Conservation (phyloP, 1,140 invertebrate genomes). For the Bombus superbus region DNA sequence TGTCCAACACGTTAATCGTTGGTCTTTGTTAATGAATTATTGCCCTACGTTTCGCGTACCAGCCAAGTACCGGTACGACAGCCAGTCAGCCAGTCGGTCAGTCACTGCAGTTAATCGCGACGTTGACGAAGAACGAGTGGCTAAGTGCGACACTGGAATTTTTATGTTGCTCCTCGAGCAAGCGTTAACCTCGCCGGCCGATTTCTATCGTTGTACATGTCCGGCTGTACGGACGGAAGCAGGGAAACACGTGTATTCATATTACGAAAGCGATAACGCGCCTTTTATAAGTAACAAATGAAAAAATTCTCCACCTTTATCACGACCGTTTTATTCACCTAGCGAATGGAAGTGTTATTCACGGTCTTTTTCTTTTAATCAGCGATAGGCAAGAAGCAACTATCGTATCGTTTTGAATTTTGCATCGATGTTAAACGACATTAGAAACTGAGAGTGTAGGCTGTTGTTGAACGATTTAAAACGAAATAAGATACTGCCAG, state of each 20-base stretch:
- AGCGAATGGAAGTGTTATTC: neutral
- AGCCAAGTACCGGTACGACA: slow-evolving; percentile 34
- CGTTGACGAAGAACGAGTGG: slow-evolving; percentile 65
- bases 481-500: too few relatives aligned
- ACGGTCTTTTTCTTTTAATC: neutral
- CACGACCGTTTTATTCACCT: too few relatives aligned
- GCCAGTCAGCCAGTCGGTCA: slow-evolving; percentile 26
- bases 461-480: too few relatives aligned
- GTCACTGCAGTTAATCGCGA: slow-evolving; percentile 39
- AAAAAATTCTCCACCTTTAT: neutral
- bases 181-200: slow-evolving; percentile 30
- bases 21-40: slow-evolving; percentile 64
- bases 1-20: slow-evolving; percentile 44
- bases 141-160: slow-evolving; percentile 42
- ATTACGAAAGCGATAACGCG: neutral
- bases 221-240: slow-evolving; percentile 9
- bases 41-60: slow-evolving; percentile 24
- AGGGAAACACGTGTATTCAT: slow-evolving; percentile 40
- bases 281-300: neutral
- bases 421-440: too few relatives aligned
- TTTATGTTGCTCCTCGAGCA: slow-evolving; percentile 44
- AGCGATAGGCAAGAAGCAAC: neutral
- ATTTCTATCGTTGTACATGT: slow-evolving; percentile 55
- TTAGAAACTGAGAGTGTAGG: too few relatives aligned
- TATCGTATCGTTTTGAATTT: neutral